phyloP scores from a whole-genome alignment of 2,797 vertebrate genomes.

The Clarias platycephalus region DNA sequence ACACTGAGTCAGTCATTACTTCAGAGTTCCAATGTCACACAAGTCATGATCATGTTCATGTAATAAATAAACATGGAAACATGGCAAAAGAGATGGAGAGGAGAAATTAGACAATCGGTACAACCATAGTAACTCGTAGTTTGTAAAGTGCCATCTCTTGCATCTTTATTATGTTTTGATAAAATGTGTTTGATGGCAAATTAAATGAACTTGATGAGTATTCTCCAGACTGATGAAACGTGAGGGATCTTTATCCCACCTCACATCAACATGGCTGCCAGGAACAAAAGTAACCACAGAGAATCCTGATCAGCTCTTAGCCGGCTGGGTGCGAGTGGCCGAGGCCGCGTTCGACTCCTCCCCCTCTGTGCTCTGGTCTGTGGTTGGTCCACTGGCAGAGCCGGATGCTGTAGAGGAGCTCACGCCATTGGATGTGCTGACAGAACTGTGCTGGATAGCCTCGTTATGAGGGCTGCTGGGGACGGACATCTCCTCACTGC shows the following conservation, averaged over 20 bases:
- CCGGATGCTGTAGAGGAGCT: slow-evolving; percentile 82
- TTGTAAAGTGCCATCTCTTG: slow-evolving; percentile 71
- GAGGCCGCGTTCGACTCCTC: slow-evolving; percentile 75
- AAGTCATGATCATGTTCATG: slow-evolving; percentile 17
- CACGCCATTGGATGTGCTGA: slow-evolving; percentile 97
- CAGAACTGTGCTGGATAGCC: slow-evolving; percentile 97
- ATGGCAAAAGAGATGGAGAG: slow-evolving; percentile 44
- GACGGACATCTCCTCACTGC: slow-evolving; percentile 92
- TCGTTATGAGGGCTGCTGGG: slow-evolving; percentile 91
- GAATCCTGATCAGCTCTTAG: slow-evolving; percentile 88
- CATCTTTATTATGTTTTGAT: slow-evolving; percentile 57
- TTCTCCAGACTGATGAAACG: slow-evolving; percentile 59
- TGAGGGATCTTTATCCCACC: slow-evolving; percentile 57
- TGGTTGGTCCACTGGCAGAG: slow-evolving; percentile 70
- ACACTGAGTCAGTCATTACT: slow-evolving; percentile 54
- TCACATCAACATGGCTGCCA: slow-evolving; percentile 48
- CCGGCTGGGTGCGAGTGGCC: slow-evolving; percentile 81
- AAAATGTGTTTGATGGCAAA: slow-evolving; percentile 56
- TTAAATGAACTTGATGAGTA: slow-evolving; percentile 49
- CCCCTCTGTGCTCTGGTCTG: slow-evolving; percentile 90
- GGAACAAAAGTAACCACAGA: slow-evolving; percentile 40
- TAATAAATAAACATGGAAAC: slow-evolving; percentile 52
- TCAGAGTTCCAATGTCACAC: slow-evolving; percentile 46
- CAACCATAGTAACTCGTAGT: slow-evolving; percentile 43
- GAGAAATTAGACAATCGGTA: slow-evolving; percentile 53